phyloP scores from a whole-genome alignment of 2,797 vertebrate species.

The Manis pentadactyla region DNA sequence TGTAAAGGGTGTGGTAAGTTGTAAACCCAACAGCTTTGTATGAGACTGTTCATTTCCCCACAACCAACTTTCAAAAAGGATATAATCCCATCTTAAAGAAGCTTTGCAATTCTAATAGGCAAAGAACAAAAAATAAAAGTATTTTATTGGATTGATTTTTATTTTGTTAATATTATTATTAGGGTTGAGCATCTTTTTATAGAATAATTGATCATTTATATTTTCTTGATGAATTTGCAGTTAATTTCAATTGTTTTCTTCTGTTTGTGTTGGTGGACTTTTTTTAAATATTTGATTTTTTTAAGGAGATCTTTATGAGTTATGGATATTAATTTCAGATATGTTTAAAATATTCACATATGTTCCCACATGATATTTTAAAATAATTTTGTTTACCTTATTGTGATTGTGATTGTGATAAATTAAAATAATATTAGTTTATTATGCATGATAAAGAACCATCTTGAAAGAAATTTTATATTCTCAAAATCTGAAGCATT shows the following conservation, averaged over 20 bases:
- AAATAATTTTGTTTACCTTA: slow-evolving; percentile 8
- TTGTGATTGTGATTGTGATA: slow-evolving; percentile 27
- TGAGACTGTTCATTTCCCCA: not conserved
- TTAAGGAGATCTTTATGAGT: not conserved
- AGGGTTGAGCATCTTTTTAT: not conserved
- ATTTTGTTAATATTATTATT: not conserved
- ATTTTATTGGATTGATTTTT: not conserved
- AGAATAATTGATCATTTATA: not conserved
- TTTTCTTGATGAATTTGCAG: not conserved
- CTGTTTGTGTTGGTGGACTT: not conserved
- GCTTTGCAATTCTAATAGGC: not conserved
- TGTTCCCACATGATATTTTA: slow-evolving; percentile 30
- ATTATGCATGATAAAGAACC: not conserved
- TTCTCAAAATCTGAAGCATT: not conserved
- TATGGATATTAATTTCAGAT: slow-evolving; percentile 14
- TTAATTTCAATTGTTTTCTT: slow-evolving; percentile 38
- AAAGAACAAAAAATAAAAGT: not conserved
- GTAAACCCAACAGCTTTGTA: not conserved
- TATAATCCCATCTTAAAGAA: not conserved
- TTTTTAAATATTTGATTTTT: slow-evolving; percentile 47
- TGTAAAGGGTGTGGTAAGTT: not conserved
- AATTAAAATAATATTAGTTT: slow-evolving; percentile 1
- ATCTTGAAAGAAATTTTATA: not conserved
- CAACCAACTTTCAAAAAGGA: not conserved
- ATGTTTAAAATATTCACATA: slow-evolving; percentile 6